Evolutionary conservation across 2,888 invertebrate species (phyloP).

Genomic region (Eupelmus urozonus): DNA sequence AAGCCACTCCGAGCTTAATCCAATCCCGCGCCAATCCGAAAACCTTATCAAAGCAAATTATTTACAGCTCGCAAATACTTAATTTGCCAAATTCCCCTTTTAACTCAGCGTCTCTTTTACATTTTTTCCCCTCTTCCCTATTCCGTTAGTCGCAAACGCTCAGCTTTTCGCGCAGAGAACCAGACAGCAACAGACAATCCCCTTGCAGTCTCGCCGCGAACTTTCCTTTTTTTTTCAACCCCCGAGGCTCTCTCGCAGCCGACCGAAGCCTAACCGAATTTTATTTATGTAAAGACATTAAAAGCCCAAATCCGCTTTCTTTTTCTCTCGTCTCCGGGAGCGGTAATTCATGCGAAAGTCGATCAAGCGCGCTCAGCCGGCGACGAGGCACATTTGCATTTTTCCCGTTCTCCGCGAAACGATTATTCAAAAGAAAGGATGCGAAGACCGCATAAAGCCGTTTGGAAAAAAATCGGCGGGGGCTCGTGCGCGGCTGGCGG

Average conservation of each 20-base stretch:
- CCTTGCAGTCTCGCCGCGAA: too few relatives aligned
- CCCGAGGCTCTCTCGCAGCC: background rate
- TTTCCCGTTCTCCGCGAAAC: constrained; percentile 30
- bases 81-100: background rate
- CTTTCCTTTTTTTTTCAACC: constrained; percentile 18
- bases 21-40: too few relatives aligned
- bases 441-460: constrained; percentile 6
- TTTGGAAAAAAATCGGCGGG: background rate
- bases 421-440: constrained; percentile 16
- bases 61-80: background rate
- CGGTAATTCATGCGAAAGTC: constrained; percentile 37
- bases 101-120: constrained; percentile 57
- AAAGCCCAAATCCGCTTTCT: constrained; percentile 42
- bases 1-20: too few relatives aligned
- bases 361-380: constrained; percentile 22
- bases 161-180: constrained; percentile 21
- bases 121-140: constrained; percentile 64
- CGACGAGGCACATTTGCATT: constrained; percentile 35
- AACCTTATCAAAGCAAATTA: background rate
- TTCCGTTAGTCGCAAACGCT: constrained; percentile 50
- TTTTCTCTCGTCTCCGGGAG: constrained; percentile 5
- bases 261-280: constrained; percentile 36
- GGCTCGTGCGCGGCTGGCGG: too few relatives aligned
- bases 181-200: constrained; percentile 15
- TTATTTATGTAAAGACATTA: constrained; percentile 55